Evolutionary conservation across 2,888 invertebrate species (phyloP), one percentile per base, ranked within the genome.

Genomic region (Balanococcus diminutus): DNA sequence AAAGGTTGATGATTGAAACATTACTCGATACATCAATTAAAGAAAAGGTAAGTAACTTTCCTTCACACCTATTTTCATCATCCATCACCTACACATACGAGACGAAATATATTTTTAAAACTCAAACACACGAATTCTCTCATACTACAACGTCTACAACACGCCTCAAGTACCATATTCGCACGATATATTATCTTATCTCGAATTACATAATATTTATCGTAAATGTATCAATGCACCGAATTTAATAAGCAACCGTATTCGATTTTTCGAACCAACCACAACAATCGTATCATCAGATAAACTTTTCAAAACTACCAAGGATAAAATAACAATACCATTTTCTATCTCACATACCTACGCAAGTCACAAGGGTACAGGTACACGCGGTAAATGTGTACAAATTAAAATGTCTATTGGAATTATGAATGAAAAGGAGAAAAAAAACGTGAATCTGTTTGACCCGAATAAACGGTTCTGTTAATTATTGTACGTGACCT

Each of bases 1-100:
- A 86, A 67, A 81, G 86, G 56, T 61, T 86, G 19, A 61, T 82
- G 86, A 86, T 86, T 19, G 86, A 86, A 82, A 86, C 82, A 1
- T 28, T 32, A 67, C 81, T 86, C 19, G 56, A 82, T 82, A 25
- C 42, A 11, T 32, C 25, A 11, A 36, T 81, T 2, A 81, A 81
- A 39, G 86, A 86, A 82, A 81, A 82, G 42, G 86, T 86, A 25
- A 46, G 79, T n/a, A n/a, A n/a, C n/a, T 46, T 25, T 46, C 22
- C 39, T 81, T 81, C 25, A 61, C n/a, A n/a, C n/a, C n/a, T 16
- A 2, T 61, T 61, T 61, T 61, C 61, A 61, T 61, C 61, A 61
- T 61, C 19, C 8, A 5, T 19, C 2, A 3, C 19, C 46, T 51
- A 51, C 46, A 51, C 42, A 42, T 42, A 5, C n/a, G n/a, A n/a